Conservation (phyloP, 2,113 vertebrate genomes). For the Myrmecophaga tridactyla region DNA sequence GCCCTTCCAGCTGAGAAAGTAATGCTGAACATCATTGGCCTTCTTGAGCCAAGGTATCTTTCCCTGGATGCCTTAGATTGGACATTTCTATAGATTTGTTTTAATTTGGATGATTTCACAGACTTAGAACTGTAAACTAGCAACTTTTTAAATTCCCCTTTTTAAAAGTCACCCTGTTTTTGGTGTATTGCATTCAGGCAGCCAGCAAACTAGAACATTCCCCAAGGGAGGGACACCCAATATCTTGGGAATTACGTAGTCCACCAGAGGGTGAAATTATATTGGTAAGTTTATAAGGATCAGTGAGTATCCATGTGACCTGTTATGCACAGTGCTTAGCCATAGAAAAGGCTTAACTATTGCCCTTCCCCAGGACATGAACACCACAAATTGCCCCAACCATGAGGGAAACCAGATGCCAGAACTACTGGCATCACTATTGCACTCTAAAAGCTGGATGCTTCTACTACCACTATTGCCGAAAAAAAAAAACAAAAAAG, state of each 20-base stretch:
- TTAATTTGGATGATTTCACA: too few species aligned
- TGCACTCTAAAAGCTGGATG: background rate
- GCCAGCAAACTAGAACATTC: too few species aligned
- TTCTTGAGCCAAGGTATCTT: too few species aligned
- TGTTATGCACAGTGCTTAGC: background rate
- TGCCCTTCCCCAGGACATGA: background rate
- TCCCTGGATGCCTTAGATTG: too few species aligned
- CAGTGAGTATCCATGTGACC: background rate
- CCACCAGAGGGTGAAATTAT: background rate
- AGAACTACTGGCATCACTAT: background rate
- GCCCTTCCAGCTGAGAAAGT: too few species aligned
- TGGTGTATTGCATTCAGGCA: too few species aligned
- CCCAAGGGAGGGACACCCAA: background rate
- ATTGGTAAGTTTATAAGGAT: background rate
- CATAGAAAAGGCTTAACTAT: background rate
- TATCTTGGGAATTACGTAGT: background rate
- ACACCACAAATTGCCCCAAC: background rate
- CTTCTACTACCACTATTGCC: background rate
- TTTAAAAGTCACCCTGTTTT: too few species aligned
- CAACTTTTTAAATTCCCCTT: too few species aligned
- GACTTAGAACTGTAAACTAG: too few species aligned
- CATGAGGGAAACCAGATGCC: background rate
- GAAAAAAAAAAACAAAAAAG: background rate
- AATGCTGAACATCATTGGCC: too few species aligned
- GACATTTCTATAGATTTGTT: too few species aligned